These are phyloP conservation scores for Xylophagus ater DNA, from an alignment of 2,888 invertebrate species.

Conservation along the genomic window DNA sequence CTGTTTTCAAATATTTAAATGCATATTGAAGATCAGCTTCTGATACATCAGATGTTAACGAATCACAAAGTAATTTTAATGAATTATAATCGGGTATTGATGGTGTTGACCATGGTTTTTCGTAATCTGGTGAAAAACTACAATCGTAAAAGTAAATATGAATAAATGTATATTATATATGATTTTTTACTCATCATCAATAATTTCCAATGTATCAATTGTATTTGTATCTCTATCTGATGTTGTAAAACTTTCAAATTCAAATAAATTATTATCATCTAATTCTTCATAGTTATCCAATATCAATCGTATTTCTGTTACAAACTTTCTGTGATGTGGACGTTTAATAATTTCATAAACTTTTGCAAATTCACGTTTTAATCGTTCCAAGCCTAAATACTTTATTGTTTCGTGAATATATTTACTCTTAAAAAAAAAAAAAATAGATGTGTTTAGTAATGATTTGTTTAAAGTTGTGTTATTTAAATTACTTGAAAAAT, in stretches of 20 bases:
- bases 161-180: not conserved
- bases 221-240: not conserved
- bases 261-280: not conserved
- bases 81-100: conserved; percentile 26
- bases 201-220: not conserved
- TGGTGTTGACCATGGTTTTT: conserved; percentile 29
- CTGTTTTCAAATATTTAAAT: conserved; percentile 26
- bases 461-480: not conserved
- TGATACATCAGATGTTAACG: conserved; percentile 17
- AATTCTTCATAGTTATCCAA: conserved; percentile 14
- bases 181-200: conserved; percentile 6
- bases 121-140: conserved; percentile 22
- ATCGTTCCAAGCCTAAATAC: conserved; percentile 24
- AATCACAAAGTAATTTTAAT: conserved; percentile 26
- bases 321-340: conserved; percentile 15
- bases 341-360: conserved; percentile 24
- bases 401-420: conserved; percentile 23
- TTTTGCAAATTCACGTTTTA: conserved; percentile 28
- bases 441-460: not conserved
- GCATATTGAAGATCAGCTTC: conserved; percentile 23
- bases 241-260: not conserved
- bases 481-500: conserved; percentile 22
- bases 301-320: conserved; percentile 22
- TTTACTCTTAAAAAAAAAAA: conserved; percentile 19
- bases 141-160: not conserved